Percentiles rank a stretch among this genome's conserved stretches.
These are phyloP conservation scores for Laterallus jamaicensis DNA, from an alignment of 2,113 vertebrate species.

Conservation along the genomic window DNA sequence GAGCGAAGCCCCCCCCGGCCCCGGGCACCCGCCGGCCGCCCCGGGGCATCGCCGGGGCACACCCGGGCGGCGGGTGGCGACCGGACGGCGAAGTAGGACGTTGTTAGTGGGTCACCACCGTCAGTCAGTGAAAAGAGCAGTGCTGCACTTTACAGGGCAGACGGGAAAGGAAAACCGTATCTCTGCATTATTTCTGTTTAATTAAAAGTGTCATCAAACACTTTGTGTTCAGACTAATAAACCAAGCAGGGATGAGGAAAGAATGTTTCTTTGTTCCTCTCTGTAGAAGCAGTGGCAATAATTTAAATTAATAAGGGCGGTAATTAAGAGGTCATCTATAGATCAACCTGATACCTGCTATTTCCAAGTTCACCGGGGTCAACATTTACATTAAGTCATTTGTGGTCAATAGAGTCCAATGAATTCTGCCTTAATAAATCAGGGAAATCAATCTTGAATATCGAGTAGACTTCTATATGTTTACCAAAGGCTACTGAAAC, in stretches of 20 bases:
- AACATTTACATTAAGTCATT: conserved; percentile 76
- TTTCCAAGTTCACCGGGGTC: conserved; percentile 69
- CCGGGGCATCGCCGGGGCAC: background rate
- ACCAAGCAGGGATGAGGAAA: conserved; percentile 66
- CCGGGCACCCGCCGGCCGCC: background rate
- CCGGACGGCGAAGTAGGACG: conserved; percentile 37
- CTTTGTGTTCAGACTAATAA: conserved; percentile 76
- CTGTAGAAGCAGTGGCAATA: conserved; percentile 75
- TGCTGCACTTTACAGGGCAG: conserved; percentile 76
- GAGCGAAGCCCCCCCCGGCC: background rate
- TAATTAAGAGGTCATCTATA: conserved; percentile 84
- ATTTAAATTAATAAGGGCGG: conserved; percentile 82
- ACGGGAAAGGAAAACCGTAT: conserved; percentile 70
- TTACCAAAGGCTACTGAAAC: background rate
- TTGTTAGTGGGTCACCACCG: conserved; percentile 53
- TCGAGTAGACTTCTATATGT: background rate
- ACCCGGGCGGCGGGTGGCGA: background rate
- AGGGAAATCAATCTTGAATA: conserved; percentile 16
- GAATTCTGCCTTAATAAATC: conserved; percentile 51
- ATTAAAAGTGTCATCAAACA: conserved; percentile 82
- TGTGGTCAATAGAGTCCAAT: conserved; percentile 58
- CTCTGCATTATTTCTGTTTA: conserved; percentile 77
- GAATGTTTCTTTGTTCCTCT: conserved; percentile 79
- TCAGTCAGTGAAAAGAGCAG: conserved; percentile 75
- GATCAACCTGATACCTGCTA: conserved; percentile 69